A percentile compares a stretch with the other conserved stretches of the same genome.
These are phyloP conservation scores for Lutjanus argentimaculatus DNA, from an alignment of 2,797 vertebrate species.

Conservation along the genomic window DNA sequence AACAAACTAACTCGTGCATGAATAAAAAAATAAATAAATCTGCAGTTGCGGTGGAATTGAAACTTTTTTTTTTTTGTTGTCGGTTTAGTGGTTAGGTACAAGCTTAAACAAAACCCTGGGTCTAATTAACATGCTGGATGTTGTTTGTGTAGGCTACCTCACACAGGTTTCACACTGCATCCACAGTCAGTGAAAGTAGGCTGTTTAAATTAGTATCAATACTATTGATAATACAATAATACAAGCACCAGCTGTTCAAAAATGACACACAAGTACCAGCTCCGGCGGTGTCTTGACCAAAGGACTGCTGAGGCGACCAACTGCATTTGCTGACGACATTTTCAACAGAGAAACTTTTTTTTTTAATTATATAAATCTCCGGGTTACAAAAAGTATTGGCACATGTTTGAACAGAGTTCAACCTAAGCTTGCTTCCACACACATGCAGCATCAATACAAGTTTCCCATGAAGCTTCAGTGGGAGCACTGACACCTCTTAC, in stretches of 20 bases:
- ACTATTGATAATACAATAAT: no score
- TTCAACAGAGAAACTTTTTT: not conserved
- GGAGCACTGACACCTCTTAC: not conserved
- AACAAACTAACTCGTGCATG: not conserved
- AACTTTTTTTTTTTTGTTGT: no score
- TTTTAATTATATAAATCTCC: no score
- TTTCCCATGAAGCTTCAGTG: no score
- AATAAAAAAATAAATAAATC: no score
- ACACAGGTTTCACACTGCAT: not conserved
- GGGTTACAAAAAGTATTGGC: accelerated
- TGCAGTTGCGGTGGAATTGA: no score
- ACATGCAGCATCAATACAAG: accelerated
- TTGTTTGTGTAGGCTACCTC: not conserved
- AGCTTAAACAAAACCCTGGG: not conserved
- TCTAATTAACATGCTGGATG: not conserved
- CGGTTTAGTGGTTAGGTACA: not conserved
- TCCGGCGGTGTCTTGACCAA: no score
- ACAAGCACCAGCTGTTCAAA: no score
- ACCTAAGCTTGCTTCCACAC: not conserved
- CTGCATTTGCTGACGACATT: not conserved
- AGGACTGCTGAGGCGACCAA: no score
- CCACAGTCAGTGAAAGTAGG: not conserved
- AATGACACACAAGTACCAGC: no score
- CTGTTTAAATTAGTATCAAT: not conserved
- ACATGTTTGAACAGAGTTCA: not conserved